Percentiles rank a stretch among this genome's conserved stretches.
Evolutionary conservation across 2,888 invertebrate genomes (phyloP).

Genomic region (Andrena hattorfiana): DNA sequence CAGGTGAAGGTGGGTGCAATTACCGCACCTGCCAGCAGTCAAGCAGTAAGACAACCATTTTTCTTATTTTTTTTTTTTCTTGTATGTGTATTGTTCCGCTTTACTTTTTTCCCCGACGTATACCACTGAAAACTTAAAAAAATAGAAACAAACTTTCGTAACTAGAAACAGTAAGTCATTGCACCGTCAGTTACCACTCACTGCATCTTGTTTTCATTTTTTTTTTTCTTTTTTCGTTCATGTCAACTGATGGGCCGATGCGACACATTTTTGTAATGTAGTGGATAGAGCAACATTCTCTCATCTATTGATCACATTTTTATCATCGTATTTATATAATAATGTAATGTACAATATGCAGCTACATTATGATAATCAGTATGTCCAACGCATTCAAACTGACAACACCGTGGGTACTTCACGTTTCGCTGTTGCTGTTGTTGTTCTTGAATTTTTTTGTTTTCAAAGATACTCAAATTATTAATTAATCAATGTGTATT

Average conservation of each 20-base stretch:
- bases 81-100: conserved; percentile 46
- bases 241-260: conserved; percentile 70
- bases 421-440: conserved; percentile 53
- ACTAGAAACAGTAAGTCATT: conserved; percentile 73
- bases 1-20: conserved; percentile 64
- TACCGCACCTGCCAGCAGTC: conserved; percentile 52
- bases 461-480: conserved; percentile 74
- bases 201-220: conserved; percentile 49
- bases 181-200: conserved; percentile 70
- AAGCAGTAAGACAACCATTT: conserved; percentile 64
- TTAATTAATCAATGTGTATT: conserved; percentile 73
- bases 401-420: conserved; percentile 77
- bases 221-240: conserved; percentile 45
- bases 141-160: conserved; percentile 71
- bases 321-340: conserved; percentile 81
- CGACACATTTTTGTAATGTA: conserved; percentile 73
- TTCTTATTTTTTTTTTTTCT: not conserved
- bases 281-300: conserved; percentile 79
- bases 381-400: conserved; percentile 81
- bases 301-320: conserved; percentile 80
- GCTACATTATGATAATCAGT: conserved; percentile 81
- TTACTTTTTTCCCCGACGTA: conserved; percentile 51
- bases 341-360: conserved; percentile 83
- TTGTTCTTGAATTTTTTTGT: conserved; percentile 58
- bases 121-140: conserved; percentile 70